Evolutionary conservation across 2,888 invertebrate species (phyloP).

Genomic region (Hanleya hanleyi): DNA sequence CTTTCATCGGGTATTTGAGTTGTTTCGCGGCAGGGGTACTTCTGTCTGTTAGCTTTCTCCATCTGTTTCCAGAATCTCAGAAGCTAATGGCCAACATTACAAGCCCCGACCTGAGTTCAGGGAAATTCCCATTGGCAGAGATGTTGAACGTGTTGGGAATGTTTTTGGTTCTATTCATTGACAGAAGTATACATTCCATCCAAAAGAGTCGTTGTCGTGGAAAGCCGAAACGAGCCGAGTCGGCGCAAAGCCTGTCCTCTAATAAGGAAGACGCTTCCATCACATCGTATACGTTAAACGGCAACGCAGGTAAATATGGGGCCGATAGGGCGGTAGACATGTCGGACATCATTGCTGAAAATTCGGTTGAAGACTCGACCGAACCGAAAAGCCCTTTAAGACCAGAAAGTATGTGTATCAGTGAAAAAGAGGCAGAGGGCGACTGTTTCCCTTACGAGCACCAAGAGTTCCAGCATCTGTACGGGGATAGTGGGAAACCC

Average conservation of each 20-base stretch:
- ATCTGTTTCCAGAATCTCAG: not conserved
- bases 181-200: not conserved
- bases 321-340: not conserved
- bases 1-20: not conserved
- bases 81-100: not conserved
- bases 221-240: not conserved
- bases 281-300: not conserved
- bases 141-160: not conserved
- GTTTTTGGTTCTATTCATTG: not conserved
- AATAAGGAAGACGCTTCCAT: not conserved
- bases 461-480: not conserved
- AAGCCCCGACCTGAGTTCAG: not conserved
- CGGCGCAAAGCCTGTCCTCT: not conserved
- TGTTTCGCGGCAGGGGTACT: not conserved
- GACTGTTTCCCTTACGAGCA: not conserved
- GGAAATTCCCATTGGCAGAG: not conserved
- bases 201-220: not conserved
- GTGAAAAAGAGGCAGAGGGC: too few relatives aligned
- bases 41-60: not conserved
- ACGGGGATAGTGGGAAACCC: not conserved
- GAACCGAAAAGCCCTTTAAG: not conserved
- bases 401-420: not conserved
- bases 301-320: not conserved
- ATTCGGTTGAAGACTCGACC: not conserved
- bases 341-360: conserved; percentile 4